phyloP scores from a whole-genome alignment of 2,113 vertebrate genomes.

The Dromas ardeola region DNA sequence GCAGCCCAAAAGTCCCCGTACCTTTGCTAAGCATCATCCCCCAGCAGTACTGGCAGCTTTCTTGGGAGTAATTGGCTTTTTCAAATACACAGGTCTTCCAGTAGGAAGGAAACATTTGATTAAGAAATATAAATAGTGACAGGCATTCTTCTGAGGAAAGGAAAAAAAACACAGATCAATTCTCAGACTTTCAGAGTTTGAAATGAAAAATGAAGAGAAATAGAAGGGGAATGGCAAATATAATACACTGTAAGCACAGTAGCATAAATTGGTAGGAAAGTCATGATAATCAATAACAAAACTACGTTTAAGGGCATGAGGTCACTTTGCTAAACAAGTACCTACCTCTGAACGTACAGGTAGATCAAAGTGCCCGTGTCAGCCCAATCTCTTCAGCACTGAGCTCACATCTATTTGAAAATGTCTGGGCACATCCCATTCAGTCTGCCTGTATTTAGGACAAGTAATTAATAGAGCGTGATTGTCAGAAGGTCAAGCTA shows the following conservation, averaged over 20 bases:
- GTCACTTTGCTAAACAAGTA: background rate
- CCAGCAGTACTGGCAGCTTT: background rate
- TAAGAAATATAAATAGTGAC: background rate
- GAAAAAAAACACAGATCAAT: background rate
- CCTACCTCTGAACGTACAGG: fast-evolving
- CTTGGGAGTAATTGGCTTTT: background rate
- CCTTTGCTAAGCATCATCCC: background rate
- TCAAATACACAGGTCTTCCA: background rate
- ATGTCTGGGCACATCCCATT: background rate
- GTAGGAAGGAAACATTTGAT: background rate
- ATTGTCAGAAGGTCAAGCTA: background rate
- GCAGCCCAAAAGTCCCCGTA: background rate
- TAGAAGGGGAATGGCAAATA: background rate
- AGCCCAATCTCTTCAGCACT: background rate
- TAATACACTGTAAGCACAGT: background rate
- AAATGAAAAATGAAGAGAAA: background rate
- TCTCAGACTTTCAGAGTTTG: background rate
- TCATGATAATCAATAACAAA: background rate
- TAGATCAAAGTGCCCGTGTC: background rate
- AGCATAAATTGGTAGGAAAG: background rate
- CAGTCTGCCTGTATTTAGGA: background rate
- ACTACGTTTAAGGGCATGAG: background rate
- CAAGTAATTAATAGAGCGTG: background rate
- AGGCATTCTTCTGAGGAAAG: background rate
- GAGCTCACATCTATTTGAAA: background rate